Evolutionary conservation across 2,113 vertebrate species (phyloP).

Genomic region (Limnothrissa miodon): DNA sequence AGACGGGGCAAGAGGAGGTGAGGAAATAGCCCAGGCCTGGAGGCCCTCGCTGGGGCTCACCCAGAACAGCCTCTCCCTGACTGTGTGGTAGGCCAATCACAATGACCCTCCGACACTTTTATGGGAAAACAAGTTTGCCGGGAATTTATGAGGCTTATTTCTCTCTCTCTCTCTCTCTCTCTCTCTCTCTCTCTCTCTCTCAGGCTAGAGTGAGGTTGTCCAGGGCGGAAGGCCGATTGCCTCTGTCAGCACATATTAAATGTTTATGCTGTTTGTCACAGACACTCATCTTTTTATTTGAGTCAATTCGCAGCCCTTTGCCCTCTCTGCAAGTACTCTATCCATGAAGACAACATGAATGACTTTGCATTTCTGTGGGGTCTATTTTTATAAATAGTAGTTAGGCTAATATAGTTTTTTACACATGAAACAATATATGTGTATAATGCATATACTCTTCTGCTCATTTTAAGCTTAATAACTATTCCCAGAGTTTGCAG

Average conservation of each 20-base stretch:
- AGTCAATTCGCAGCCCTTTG: constrained; percentile 36
- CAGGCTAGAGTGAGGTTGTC: constrained; percentile 45
- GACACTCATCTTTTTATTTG: constrained; percentile 49
- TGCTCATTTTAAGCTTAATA: no score
- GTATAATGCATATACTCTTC: no score
- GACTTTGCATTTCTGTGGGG: not conserved
- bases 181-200: constrained; percentile 21
- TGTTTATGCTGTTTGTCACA: constrained; percentile 53
- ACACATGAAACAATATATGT: no score
- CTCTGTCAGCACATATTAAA: constrained; percentile 52
- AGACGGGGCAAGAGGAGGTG: not conserved
- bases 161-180: constrained; percentile 24
- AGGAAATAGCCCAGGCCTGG: not conserved
- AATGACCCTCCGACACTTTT: constrained; percentile 51
- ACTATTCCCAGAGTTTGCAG: no score
- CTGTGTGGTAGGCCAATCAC: constrained; percentile 53
- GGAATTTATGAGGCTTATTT: constrained; percentile 52
- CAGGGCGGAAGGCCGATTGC: constrained; percentile 40
- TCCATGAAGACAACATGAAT: not conserved
- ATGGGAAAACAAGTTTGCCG: constrained; percentile 46
- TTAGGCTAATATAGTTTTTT: not conserved
- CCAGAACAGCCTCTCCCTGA: constrained; percentile 3
- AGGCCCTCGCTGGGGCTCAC: constrained; percentile 24
- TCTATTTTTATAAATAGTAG: not conserved
- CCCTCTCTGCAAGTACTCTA: constrained; percentile 9